Percentiles rank a stretch among this genome's conserved stretches.
phyloP scores from a whole-genome alignment of 2,888 invertebrate species.

The Parthenolecanium corni region DNA sequence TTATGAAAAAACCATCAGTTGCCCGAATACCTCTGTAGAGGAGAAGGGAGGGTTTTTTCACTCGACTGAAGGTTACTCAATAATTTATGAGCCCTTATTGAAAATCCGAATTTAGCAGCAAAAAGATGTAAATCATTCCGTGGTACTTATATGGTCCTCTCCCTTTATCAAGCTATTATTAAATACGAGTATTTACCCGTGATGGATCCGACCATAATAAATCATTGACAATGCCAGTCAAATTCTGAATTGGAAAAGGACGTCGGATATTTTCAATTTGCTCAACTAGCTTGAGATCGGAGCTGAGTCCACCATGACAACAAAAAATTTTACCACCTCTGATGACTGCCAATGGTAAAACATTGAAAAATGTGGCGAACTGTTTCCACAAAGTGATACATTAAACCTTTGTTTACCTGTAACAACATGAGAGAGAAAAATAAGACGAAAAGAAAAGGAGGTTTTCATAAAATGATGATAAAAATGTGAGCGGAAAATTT shows the following conservation, averaged over 20 bases:
- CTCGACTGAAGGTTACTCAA: no score
- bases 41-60: no score
- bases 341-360: constrained; percentile 45
- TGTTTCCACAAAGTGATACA: constrained; percentile 44
- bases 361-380: constrained; percentile 45
- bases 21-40: no score
- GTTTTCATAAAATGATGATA: no score
- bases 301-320: constrained; percentile 46
- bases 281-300: constrained; percentile 41
- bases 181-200: constrained; percentile 35
- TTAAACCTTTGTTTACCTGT: constrained; percentile 8
- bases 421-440: background rate
- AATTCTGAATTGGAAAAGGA: constrained; percentile 34
- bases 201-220: constrained; percentile 41
- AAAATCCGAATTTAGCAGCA: no score
- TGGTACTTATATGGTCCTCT: no score
- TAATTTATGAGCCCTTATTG: no score
- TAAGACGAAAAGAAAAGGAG: background rate
- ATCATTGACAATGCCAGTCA: constrained; percentile 38
- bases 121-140: no score
- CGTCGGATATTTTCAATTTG: constrained; percentile 37
- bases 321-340: constrained; percentile 45
- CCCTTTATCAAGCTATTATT: no score
- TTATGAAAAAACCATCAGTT: no score
- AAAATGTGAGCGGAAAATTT: no score